phyloP scores from a whole-genome alignment of 1,140 invertebrate species.

The Cydia strobilella region DNA sequence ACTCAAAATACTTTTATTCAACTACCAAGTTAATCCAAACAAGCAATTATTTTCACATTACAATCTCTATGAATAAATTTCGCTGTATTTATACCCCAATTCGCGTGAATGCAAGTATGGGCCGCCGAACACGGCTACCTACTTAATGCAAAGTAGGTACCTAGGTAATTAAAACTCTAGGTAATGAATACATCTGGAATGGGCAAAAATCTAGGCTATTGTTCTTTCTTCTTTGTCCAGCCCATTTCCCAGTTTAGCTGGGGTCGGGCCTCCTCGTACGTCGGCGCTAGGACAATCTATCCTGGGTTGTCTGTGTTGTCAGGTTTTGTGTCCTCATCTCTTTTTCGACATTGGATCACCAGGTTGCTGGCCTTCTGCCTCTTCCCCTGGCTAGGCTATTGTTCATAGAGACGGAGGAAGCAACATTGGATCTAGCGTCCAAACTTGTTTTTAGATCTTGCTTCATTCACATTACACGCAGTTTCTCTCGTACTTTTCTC shows the following conservation, averaged over 20 bases:
- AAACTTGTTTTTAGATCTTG: too few species aligned
- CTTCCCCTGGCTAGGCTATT: neutral
- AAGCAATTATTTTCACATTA: neutral
- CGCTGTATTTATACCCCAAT: neutral
- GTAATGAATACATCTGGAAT: neutral
- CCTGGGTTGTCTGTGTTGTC: too few species aligned
- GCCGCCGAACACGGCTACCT: neutral
- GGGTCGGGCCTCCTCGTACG: too few species aligned
- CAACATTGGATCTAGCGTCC: too few species aligned
- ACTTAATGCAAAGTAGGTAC: neutral
- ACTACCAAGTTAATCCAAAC: neutral
- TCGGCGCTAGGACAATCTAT: too few species aligned
- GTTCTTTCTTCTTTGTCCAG: too few species aligned
- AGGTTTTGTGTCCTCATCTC: too few species aligned
- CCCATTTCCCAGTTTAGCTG: too few species aligned
- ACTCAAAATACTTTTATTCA: neutral
- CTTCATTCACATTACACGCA: too few species aligned
- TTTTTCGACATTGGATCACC: too few species aligned
- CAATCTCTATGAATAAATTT: neutral
- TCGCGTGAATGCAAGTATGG: neutral
- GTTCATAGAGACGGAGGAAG: neutral
- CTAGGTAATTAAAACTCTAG: conserved; percentile 17
- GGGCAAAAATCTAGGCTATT: neutral
- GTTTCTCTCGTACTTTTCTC: too few species aligned
- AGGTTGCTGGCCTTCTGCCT: too few species aligned